phyloP scores from a whole-genome alignment of 2,888 invertebrate species.

The Leuctra nigra region DNA sequence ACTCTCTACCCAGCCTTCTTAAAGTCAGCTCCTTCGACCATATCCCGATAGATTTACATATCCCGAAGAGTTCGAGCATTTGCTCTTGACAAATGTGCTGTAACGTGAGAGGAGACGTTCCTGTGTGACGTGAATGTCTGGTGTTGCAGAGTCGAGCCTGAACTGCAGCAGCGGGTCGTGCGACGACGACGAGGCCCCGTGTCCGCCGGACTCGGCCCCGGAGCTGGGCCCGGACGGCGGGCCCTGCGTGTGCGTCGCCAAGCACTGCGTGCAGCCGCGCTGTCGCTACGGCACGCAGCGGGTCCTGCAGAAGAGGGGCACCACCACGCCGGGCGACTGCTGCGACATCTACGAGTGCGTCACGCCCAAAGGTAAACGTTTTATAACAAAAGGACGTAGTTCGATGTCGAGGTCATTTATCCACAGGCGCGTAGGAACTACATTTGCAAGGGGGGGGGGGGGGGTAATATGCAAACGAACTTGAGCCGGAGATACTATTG shows the following conservation, averaged over 20 bases:
- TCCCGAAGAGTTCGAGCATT: too few species aligned
- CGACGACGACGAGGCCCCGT: slow-evolving; percentile 29
- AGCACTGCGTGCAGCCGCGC: slow-evolving; percentile 30
- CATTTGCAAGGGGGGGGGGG: too few species aligned
- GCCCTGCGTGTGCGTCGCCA: slow-evolving; percentile 29
- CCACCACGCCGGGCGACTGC: slow-evolving; percentile 36
- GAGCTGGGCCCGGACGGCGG: slow-evolving; percentile 26
- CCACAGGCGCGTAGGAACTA: too few species aligned
- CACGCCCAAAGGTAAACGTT: slow-evolving; percentile 30
- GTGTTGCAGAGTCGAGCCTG: slow-evolving; percentile 8
- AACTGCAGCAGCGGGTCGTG: slow-evolving; percentile 20
- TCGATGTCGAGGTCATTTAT: background rate
- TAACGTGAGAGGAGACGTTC: background rate
- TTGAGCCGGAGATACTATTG: too few species aligned
- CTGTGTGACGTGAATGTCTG: background rate
- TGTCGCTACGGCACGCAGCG: slow-evolving; percentile 29
- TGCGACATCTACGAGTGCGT: slow-evolving; percentile 36
- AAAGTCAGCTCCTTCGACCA: too few species aligned
- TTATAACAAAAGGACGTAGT: too few species aligned
- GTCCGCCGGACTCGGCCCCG: slow-evolving; percentile 32
- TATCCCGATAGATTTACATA: too few species aligned
- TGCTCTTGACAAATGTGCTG: too few species aligned
- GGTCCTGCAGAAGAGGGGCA: slow-evolving; percentile 29
- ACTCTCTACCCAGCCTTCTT: too few species aligned
- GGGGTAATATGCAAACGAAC: too few species aligned